phyloP scores from a whole-genome alignment of 2,113 vertebrate genomes.

The Helogale parvula region DNA sequence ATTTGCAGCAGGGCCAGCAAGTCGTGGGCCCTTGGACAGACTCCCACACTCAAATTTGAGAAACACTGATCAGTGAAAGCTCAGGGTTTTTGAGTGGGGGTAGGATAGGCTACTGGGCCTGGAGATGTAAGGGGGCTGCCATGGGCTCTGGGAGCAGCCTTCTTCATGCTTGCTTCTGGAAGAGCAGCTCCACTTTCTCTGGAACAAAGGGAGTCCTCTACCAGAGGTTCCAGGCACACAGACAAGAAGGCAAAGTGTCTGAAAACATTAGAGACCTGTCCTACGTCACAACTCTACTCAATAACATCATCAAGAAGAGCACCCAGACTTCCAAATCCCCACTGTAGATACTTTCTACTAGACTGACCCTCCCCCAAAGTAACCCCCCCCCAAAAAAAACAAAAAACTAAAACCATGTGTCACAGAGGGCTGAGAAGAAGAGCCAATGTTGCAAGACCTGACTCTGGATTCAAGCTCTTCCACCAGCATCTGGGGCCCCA shows the following conservation, averaged over 20 bases:
- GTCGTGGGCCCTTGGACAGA: rapidly evolving
- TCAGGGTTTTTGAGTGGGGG: neutral
- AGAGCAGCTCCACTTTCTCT: neutral
- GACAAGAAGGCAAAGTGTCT: neutral
- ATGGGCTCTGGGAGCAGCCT: neutral
- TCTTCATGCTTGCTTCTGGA: neutral
- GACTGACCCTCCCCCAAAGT: neutral
- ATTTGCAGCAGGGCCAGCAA: neutral
- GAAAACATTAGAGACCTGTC: neutral
- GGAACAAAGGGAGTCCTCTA: neutral
- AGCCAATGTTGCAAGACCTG: neutral
- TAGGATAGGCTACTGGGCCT: neutral
- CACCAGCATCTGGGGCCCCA: neutral
- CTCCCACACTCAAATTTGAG: neutral
- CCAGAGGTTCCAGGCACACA: neutral
- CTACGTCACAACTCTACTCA: neutral
- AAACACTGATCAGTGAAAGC: neutral
- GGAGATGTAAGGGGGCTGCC: neutral
- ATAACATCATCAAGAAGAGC: neutral
- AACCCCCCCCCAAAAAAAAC: neutral
- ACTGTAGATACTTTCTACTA: neutral
- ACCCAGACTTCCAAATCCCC: neutral
- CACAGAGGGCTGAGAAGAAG: neutral
- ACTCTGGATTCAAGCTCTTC: neutral
- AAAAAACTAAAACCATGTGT: neutral